Conservation (phyloP, 92 coral and sea anemone genomes). For the Pocillopora meandrina region DNA sequence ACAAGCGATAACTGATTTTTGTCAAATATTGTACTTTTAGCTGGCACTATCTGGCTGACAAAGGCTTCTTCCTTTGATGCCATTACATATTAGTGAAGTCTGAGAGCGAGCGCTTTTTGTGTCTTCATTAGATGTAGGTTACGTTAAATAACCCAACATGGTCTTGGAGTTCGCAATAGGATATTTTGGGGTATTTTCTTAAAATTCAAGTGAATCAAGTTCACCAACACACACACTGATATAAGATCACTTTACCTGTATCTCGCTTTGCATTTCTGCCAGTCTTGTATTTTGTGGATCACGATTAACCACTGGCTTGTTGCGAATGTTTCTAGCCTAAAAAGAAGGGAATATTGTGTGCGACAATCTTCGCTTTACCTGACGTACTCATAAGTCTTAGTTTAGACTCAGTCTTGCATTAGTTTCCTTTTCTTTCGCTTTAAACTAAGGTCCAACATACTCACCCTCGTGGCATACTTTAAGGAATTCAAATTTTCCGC, state of each 20-base stretch:
- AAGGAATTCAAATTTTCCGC: constrained; percentile 95
- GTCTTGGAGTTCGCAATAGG: no score
- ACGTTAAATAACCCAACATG: no score
- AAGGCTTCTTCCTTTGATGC: no score
- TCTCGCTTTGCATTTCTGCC: constrained; percentile 93
- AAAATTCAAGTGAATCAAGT: no score
- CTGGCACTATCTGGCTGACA: no score
- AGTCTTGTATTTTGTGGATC: constrained; percentile 95
- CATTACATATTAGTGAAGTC: no score
- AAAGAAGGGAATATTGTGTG: neutral
- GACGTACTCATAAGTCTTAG: neutral
- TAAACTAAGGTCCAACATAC: constrained; percentile 4
- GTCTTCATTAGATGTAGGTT: no score
- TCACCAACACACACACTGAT: neutral
- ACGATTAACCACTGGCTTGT: constrained; percentile 95
- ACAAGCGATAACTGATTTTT: no score
- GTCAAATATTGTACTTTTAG: no score
- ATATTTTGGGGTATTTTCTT: no score
- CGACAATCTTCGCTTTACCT: neutral
- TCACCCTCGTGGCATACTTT: constrained; percentile 96
- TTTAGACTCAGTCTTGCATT: no score
- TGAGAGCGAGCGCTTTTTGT: no score
- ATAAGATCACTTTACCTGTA: constrained; percentile 56
- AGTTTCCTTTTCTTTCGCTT: neutral
- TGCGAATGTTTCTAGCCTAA: constrained; percentile 94